Evolutionary conservation across 2,888 invertebrate species (phyloP), one percentile per base, ranked within the genome.

Genomic region (Diarsia dahlii): DNA sequence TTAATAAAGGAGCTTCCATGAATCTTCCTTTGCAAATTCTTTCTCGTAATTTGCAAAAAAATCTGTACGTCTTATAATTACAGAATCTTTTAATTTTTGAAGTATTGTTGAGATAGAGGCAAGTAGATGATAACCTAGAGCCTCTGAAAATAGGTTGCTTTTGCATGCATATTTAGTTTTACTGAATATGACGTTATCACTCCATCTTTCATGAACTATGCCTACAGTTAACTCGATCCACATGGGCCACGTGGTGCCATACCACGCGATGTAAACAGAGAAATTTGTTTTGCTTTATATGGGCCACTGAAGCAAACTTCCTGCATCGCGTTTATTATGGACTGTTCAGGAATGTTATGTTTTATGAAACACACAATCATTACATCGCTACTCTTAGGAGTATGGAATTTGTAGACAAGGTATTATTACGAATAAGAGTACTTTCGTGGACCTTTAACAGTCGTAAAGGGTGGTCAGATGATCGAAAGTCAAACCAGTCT

Each of bases 231-330:
- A 84, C 78, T 72, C 28, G 54, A 63, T 54, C 84, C 81, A 69
- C 71, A 84, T 73, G 82, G 64, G 62, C 84, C 81, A 71, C 74
- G 81, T 81, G 84, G 60, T 76, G 65, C 58, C 71, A 80, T 15
- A 63, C 73, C 71, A 81, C 64, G 69, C 79, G 71, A 80, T 82
- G 65, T 71, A 64, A 75, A 81, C 79, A 78, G 56, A 78, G 74
- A 80, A 78, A 87, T 86, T 81, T 81, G 83, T 80, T 83, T 79
- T 64, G 70, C 74, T 84, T 86, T 84, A 81, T 70, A 87, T 79
- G 80, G 70, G 54, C 56, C 74, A 81, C 74, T 75, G 81, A 85
- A 87, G 76, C 85, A 58, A 78, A 85, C 86, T 82, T 86, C 84
- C 87, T 72, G 75, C 75, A 67, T 74, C 60, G 66, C 58, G 69